Evolutionary conservation across 2,888 invertebrate species (phyloP), one percentile per base, ranked within the genome.

Genomic region (Papilio gigon): DNA sequence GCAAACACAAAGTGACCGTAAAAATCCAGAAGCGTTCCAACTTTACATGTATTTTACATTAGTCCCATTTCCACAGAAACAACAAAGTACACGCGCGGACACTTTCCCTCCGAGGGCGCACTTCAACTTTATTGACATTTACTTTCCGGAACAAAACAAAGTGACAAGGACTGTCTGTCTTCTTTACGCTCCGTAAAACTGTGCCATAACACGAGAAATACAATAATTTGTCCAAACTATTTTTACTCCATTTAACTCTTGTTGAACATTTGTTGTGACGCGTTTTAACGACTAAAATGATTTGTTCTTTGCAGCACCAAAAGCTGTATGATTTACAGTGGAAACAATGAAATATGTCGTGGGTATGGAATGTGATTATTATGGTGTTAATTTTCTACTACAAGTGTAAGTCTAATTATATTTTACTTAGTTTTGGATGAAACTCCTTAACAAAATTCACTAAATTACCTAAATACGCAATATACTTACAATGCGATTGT

Each of bases 101-200:
- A 86, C 84, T 86, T 82, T 82, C 82, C 81, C 85, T 83, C 74
- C 76, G 81, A 84, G 86, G 82, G 81, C 76, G 78, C 80, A 82
- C 86, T 87, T 85, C 84, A 86, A 86, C 83, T 87, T 87, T 91
- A 89, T 91, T 91, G 90, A 90, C 91, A 90, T 91, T 91, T 89
- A 91, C 91, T 91, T 89, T 86, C 83, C 77, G 80, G 82, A 86
- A 81, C 87, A 84, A 91, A 91, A 91, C 90, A 89, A 74, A 76
- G 80, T 78, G 82, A 82, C 84, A 83, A 82, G 79, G 79, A 81
- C 80, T 85, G 85, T 78, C 84, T 82, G 77, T 81, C 82, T 82
- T 78, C 79, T 81, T 78, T 76, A 80, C 82, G 78, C 76, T 75
- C 80, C 71, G 74, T 74, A 77, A 78, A 74, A 73, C 73, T 58